Evolutionary conservation across 30 jellyfish, hydroid and myxozoan species (phyloP), one percentile per base, ranked within the genome.

Genomic region (Aurelia sp.): DNA sequence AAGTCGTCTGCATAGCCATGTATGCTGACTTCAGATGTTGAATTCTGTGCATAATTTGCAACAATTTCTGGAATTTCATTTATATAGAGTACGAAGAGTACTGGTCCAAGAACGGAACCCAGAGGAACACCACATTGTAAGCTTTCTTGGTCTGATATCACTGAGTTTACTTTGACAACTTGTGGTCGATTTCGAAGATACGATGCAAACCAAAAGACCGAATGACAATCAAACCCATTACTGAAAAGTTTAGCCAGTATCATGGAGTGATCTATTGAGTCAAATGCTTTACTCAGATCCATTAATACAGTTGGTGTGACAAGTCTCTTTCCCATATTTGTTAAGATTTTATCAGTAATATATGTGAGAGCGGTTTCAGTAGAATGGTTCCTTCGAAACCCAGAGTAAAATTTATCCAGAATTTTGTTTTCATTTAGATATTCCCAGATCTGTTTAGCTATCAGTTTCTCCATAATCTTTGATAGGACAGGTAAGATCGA

Each of bases 401-500:
- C 68, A 59, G 20, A 59, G 7, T 59, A 59, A 3, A 0, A 17
- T 59, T 59, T 3, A 59, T 59, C 23, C 68, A 59, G 68, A 59
- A 59, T 59, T 1, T 2, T 59, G 68, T 59, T 59, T 59, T 20
- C 50, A 37, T 37, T 37, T 37, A 70, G 81, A 70, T 70, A 70
- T 70, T 70, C 81, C 81, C 81, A 70, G 68, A 41, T 70, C 11
- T 70, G 81, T 33, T 70, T 70, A 2, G 62, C 81, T 70, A 70
- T 70, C 64, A 70, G 81, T 70, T 70, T 70, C 81, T 5, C 81
- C 81, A 70, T 70, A 70, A 70, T 41, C 84, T 52, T 52, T 73
- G 71, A 50, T 44, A 37, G 71, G 73, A 73, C n/a, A 50, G 68
- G 81, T 70, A 70, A 70, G 0, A 70, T 70, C 81, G 62, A 70